Conservation (phyloP, 53 echinoderm and acorn worm species). For the Echinometra lucunter region DNA sequence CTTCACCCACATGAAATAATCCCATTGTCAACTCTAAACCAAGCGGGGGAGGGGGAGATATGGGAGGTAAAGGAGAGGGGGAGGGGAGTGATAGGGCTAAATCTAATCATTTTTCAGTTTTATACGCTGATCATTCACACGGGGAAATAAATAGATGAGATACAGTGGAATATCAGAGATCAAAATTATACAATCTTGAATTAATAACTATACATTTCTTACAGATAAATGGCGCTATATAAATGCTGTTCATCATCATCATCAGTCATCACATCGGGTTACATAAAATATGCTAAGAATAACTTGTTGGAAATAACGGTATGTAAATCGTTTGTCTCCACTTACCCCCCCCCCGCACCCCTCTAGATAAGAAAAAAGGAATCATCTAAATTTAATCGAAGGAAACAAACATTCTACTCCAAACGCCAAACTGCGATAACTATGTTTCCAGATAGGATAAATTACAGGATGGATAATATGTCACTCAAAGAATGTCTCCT, state of each 20-base stretch:
- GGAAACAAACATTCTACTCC: not conserved
- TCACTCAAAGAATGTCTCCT: not conserved
- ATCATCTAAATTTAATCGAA: constrained; percentile 31
- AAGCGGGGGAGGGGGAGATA: not conserved
- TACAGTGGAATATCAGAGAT: not conserved
- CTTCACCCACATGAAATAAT: too few species aligned
- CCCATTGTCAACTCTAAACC: not conserved
- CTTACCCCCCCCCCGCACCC: not conserved
- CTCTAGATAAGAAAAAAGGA: not conserved
- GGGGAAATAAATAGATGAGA: too few species aligned
- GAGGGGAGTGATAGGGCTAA: not conserved
- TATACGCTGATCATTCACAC: too few species aligned
- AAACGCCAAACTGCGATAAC: not conserved
- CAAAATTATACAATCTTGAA: not conserved
- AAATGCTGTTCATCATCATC: too few species aligned
- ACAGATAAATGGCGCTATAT: too few species aligned
- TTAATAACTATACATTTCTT: too few species aligned
- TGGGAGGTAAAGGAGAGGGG: too few species aligned
- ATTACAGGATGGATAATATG: constrained; percentile 17
- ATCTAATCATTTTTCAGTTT: too few species aligned
- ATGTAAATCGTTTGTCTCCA: not conserved
- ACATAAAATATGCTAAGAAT: too few species aligned
- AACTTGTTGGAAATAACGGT: not conserved
- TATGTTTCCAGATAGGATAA: not conserved
- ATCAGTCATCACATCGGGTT: too few species aligned